Percentiles rank a stretch among this genome's conserved stretches.
phyloP scores from a whole-genome alignment of 2,113 vertebrate species.

The Catharus minimus region DNA sequence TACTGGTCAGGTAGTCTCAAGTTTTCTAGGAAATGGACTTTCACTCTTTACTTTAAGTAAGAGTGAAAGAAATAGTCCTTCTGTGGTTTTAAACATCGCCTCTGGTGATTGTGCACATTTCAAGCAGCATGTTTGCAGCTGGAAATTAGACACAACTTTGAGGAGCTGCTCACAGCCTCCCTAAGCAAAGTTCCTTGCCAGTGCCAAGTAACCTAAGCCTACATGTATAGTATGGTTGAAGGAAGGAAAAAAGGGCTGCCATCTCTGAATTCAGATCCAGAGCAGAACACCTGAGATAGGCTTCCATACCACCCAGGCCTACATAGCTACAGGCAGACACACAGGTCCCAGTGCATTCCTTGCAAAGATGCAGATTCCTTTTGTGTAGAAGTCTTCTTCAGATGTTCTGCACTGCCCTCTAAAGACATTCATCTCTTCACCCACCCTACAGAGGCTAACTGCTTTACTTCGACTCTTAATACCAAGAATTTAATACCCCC shows the following conservation, averaged over 20 bases:
- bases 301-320: not conserved
- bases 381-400: not conserved
- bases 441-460: not conserved
- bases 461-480: not conserved
- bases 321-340: not conserved
- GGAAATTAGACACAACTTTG: not conserved
- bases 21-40: not conserved
- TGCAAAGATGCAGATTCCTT: not conserved
- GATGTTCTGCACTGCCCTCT: not conserved
- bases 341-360: rapidly evolving
- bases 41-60: not conserved
- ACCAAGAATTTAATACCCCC: not conserved
- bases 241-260: not conserved
- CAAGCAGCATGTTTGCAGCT: not conserved
- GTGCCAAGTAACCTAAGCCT: not conserved
- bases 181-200: not conserved
- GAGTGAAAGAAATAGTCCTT: not conserved
- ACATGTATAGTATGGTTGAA: rapidly evolving
- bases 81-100: not conserved
- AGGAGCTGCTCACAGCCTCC: not conserved
- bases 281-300: not conserved
- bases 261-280: not conserved
- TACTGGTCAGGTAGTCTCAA: not conserved
- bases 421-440: not conserved
- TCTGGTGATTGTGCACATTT: not conserved